Evolutionary conservation across 2,797 vertebrate genomes (phyloP).

Genomic region (Microcaecilia unicolor): DNA sequence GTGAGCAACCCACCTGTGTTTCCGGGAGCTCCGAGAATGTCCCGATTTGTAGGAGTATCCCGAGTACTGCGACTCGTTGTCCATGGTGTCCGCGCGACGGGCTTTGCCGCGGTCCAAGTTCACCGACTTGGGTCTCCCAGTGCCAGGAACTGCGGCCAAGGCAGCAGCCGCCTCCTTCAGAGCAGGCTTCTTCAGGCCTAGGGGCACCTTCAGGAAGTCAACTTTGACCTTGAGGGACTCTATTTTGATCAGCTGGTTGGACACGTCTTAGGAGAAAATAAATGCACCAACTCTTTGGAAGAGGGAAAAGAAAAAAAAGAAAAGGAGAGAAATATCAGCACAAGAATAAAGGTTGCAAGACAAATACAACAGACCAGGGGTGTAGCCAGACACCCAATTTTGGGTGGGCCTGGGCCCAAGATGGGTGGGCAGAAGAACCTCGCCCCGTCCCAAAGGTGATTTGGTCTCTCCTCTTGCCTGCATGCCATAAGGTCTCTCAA

Average conservation of each 20-base stretch:
- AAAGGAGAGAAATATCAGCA: neutral
- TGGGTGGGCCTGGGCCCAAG: too few relatives aligned
- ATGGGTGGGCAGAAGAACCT: too few relatives aligned
- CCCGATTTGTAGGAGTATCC: conserved; percentile 88
- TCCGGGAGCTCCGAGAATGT: conserved; percentile 79
- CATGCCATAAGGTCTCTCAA: too few relatives aligned
- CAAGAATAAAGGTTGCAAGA: too few relatives aligned
- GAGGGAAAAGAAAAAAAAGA: fast-evolving
- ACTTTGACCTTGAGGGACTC: conserved; percentile 96
- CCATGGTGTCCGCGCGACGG: conserved; percentile 69
- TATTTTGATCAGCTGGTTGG: conserved; percentile 79
- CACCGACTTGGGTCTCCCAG: conserved; percentile 37
- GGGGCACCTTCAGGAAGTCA: conserved; percentile 85
- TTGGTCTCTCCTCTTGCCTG: too few relatives aligned
- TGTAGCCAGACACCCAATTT: too few relatives aligned
- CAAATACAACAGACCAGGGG: too few relatives aligned
- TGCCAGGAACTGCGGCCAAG: conserved; percentile 30
- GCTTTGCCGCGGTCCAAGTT: conserved; percentile 47
- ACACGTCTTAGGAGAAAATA: conserved; percentile 52
- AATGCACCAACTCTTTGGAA: neutral
- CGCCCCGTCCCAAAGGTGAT: too few relatives aligned
- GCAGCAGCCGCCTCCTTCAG: conserved; percentile 68
- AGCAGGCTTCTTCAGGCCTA: conserved; percentile 67
- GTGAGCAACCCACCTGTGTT: conserved; percentile 84
- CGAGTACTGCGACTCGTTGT: conserved; percentile 89